Base-by-base conservation (phyloP, 2,113 vertebrate species). In the Ornithorhynchus anatinus region DNA sequence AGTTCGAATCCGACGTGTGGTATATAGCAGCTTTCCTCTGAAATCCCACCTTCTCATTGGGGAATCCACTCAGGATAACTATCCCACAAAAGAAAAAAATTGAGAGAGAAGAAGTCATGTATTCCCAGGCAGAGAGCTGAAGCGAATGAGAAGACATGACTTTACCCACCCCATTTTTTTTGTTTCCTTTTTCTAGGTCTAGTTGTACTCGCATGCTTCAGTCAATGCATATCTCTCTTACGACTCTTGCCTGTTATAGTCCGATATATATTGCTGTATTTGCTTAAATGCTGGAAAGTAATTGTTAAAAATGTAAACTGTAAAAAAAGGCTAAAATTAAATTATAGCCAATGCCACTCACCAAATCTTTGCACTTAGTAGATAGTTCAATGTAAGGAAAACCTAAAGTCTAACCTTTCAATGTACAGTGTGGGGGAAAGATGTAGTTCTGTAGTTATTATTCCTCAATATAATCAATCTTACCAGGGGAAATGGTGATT, bases 331-430 rank as follows among this genome's bases (percentile, higher is more conserved):
- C 72, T 84, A 69, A 53, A 70, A 47, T 57, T 85, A 84, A 83
- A 82, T 84, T 77, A 80, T 80, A 91, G 84, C 85, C 83, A 35
- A 80, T 59, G 75, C 89, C 88, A 88, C 84, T 91, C 88, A 86
- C 87, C 86, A 88, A 84, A 89, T 77, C 89, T 90, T 89, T 88
- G 92, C 93, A 91, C 91, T 92, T 89, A 83, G 85, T 92, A 90
- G 86, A 75, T 93, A 94, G 89, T 82, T 92, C 72, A 62, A 37
- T 92, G 88, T 92, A 90, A 84, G 85, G 81, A 87, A 69, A 88
- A 83, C 59, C 51, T 63, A 73, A 52, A 75, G 57, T 79, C 71
- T 74, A 67, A 74, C 77, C 60, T 71, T 59, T 67, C 57, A 0
- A 57, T 89, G 87, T 84, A 67, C 85, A 63, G 84, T 62, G 77